Evolutionary conservation across 1,140 invertebrate species (phyloP), one percentile per base, ranked within the genome.

Genomic region (Ctenoplectra terminalis): DNA sequence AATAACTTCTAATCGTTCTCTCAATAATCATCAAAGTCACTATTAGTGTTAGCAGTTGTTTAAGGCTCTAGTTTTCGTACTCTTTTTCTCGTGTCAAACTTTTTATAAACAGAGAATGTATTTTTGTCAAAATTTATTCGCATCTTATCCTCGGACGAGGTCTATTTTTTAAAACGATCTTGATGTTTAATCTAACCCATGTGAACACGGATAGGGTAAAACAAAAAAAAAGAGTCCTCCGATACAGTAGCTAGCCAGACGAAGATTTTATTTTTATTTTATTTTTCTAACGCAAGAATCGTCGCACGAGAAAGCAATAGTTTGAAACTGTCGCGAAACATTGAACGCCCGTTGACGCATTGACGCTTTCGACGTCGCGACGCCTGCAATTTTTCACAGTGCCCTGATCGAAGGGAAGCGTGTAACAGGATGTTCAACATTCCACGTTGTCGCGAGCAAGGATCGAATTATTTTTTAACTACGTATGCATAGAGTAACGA

Each of bases 181-280:
- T 15, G 77, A 80, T 34, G 54, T 61, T 29, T 15, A n/a, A 79
- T 40, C 40, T 15, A 84, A 60, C 26, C 67, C 6, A 13, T 6
- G n/a, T 52, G 20, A 63, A 26, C 52, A 31, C 37, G 71, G 52
- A 40, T 0, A 15, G 15, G 15, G 29, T n/a, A n/a, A n/a, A n/a
- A n/a, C 2, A 15, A n/a, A 74, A 2, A 37, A 82, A 73, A 83
- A 52, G 58, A n/a, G 83, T 74, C 60, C 67, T 72, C 60, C 70
- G 69, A 23, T 52, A 67, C 61, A 63, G 50, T 56, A 52, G 70
- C 79, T 81, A 70, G 37, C 58, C n/a, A 73, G 67, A 75, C 77
- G 46, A 70, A 48, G 34, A 86, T 74, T 86, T 86, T 86, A 86
- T 86, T 86, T 86, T 86, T n/a, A n/a, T n/a, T n/a, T n/a, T n/a